A percentile compares a stretch with the other conserved stretches of the same genome.
phyloP scores from a whole-genome alignment of 2,113 vertebrate species.

The Tiliqua scincoides region DNA sequence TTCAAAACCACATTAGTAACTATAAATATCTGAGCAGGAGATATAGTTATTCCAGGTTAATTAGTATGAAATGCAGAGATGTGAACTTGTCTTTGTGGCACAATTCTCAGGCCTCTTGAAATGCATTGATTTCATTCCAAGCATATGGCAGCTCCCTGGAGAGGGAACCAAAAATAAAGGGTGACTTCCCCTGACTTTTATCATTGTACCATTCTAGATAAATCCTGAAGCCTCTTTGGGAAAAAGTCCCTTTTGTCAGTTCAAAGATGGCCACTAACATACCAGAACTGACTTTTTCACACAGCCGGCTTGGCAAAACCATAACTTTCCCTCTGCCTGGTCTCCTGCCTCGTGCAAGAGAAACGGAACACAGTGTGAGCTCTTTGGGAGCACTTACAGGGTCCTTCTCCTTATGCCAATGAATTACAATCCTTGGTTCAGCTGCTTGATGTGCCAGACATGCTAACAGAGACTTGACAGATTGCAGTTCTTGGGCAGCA shows the following conservation, averaged over 20 bases:
- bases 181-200: background rate
- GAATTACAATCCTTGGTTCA: conserved; percentile 57
- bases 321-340: conserved; percentile 1
- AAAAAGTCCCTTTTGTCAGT: background rate
- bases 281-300: background rate
- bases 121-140: background rate
- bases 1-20: background rate
- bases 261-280: background rate
- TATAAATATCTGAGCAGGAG: background rate
- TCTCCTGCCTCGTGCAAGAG: background rate
- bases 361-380: background rate
- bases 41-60: background rate
- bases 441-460: conserved; percentile 42
- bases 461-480: conserved; percentile 50
- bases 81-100: background rate
- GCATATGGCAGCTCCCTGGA: accelerated
- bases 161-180: background rate
- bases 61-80: background rate
- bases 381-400: accelerated
- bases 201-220: background rate
- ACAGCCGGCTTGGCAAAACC: background rate
- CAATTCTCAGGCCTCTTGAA: background rate
- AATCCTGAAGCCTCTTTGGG: background rate
- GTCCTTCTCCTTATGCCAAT: background rate
- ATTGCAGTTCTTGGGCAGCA: conserved; percentile 44